phyloP scores from a whole-genome alignment of 37 sponge, comb jelly and placozoan genomes.

The Petrosia ficiformis region DNA sequence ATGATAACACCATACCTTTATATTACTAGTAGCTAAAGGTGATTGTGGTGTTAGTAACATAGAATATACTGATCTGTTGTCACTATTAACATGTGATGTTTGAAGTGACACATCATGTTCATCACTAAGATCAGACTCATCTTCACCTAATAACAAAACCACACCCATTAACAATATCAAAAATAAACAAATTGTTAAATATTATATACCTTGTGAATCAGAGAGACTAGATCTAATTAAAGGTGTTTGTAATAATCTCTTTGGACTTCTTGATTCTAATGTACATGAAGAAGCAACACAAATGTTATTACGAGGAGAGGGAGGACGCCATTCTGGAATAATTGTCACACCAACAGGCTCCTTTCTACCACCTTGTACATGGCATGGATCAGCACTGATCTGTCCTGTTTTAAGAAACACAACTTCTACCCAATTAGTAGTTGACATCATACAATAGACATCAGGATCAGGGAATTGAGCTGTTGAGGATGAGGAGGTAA shows the following conservation, averaged over 20 bases:
- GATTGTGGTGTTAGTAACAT: background rate
- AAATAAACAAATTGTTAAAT: too few species aligned
- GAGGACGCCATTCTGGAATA: background rate
- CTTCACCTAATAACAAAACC: too few species aligned
- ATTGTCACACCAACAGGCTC: background rate
- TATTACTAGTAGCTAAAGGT: background rate
- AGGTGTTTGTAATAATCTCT: background rate
- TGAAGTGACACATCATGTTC: background rate
- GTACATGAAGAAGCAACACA: background rate
- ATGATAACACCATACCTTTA: background rate
- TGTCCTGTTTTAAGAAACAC: background rate
- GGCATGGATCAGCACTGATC: background rate
- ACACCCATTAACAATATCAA: too few species aligned
- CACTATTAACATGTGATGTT: background rate
- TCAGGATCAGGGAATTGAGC: too few species aligned
- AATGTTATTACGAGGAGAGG: too few species aligned
- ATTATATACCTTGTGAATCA: background rate
- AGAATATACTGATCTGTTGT: too few species aligned
- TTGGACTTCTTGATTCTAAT: background rate
- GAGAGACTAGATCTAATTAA: too few species aligned
- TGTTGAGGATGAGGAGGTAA: background rate
- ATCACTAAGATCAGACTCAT: background rate
- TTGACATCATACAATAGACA: too few species aligned
- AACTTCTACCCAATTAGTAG: background rate
- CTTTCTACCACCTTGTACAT: background rate